phyloP scores from a whole-genome alignment of 2,113 vertebrate species.

The Philantomba maxwellii region DNA sequence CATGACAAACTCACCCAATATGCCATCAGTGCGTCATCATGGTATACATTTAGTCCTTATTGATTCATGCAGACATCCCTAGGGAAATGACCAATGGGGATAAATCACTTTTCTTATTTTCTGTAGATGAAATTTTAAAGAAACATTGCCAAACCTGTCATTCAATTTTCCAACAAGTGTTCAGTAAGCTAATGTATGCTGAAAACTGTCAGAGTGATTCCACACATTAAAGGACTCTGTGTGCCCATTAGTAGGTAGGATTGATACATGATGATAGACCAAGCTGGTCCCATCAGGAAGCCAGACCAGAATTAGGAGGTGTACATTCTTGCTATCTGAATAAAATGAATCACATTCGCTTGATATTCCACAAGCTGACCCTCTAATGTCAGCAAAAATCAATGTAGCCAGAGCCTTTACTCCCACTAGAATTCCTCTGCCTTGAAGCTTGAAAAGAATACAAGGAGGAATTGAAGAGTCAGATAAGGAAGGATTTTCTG shows the following conservation, averaged over 20 bases:
- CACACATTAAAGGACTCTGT: neutral
- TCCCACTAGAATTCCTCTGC: neutral
- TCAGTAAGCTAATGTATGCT: conserved; percentile 42
- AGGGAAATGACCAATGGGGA: conserved; percentile 1
- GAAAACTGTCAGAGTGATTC: conserved; percentile 43
- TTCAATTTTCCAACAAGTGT: conserved; percentile 43
- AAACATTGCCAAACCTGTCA: conserved; percentile 49
- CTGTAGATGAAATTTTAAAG: conserved; percentile 19
- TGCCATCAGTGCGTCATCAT: neutral
- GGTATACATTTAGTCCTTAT: neutral
- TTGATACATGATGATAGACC: neutral
- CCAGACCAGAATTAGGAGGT: neutral
- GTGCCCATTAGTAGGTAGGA: conserved; percentile 6
- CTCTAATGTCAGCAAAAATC: neutral
- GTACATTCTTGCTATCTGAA: neutral
- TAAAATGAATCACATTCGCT: neutral
- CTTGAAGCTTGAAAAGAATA: neutral
- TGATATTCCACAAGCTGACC: neutral
- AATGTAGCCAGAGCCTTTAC: neutral
- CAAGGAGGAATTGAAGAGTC: neutral
- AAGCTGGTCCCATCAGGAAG: neutral
- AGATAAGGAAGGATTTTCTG: neutral
- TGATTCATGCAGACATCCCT: neutral
- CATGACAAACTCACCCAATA: neutral
- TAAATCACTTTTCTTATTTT: conserved; percentile 17